Conservation (phyloP, 2,888 invertebrate genomes). For the Aromia moschata region DNA sequence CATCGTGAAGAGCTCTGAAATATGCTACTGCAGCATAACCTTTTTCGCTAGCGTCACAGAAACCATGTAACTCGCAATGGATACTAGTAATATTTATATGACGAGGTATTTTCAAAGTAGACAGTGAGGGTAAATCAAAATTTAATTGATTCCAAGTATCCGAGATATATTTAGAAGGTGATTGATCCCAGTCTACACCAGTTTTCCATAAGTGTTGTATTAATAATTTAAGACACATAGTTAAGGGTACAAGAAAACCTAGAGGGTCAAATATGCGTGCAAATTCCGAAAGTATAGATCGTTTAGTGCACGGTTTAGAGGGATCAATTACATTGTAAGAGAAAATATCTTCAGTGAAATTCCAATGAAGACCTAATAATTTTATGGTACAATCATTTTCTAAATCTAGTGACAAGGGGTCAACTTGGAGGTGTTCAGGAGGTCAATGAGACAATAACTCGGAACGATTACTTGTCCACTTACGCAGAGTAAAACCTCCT, state of each 20-base stretch:
- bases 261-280: neutral
- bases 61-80: neutral
- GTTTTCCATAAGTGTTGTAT: neutral
- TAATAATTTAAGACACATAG: neutral
- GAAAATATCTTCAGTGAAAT: neutral
- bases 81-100: neutral
- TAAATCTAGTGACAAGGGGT: neutral
- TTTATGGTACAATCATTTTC: neutral
- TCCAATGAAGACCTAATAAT: neutral
- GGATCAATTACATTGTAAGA: neutral
- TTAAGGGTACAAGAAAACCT: neutral
- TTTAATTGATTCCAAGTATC: neutral
- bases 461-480: neutral
- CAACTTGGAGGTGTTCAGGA: neutral
- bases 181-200: neutral
- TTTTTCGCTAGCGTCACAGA: neutral
- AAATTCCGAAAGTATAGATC: neutral
- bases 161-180: neutral
- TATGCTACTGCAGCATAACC: too few relatives aligned
- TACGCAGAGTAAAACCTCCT: neutral
- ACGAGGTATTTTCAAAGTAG: too few relatives aligned
- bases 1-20: neutral
- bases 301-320: conserved; percentile 1
- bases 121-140: neutral
- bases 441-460: neutral